Evolutionary conservation across 2,888 invertebrate genomes (phyloP).

Genomic region (Rhabditophanes sp.): DNA sequence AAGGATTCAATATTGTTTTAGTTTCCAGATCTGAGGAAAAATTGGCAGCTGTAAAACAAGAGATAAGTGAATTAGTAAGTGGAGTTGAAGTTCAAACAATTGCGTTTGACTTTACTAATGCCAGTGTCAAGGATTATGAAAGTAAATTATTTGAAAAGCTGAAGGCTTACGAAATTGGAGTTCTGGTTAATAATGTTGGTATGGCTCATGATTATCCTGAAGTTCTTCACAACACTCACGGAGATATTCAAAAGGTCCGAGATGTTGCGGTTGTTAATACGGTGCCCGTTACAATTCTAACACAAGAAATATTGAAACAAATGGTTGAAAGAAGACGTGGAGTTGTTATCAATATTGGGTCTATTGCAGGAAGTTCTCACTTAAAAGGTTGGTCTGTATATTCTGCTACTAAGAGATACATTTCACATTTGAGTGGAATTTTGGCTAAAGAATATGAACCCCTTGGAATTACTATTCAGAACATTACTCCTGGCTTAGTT

Average conservation of each 20-base stretch:
- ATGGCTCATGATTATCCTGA: slow-evolving; percentile 70
- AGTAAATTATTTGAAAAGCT: slow-evolving; percentile 22
- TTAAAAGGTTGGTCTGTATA: slow-evolving; percentile 5
- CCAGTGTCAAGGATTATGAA: slow-evolving; percentile 23
- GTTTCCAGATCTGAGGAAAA: slow-evolving; percentile 37
- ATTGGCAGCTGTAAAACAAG: slow-evolving; percentile 30
- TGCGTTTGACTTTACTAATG: slow-evolving; percentile 32
- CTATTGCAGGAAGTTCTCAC: slow-evolving; percentile 1
- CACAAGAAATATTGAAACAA: slow-evolving; percentile 63
- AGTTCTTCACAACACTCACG: slow-evolving; percentile 37
- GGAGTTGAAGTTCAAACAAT: slow-evolving; percentile 27
- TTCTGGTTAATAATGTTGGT: slow-evolving; percentile 69
- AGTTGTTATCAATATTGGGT: slow-evolving; percentile 45
- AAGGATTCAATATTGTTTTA: slow-evolving; percentile 35
- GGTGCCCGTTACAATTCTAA: slow-evolving; percentile 65
- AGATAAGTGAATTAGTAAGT: slow-evolving; percentile 22
- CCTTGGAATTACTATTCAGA: slow-evolving; percentile 31
- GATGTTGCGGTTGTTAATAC: slow-evolving; percentile 62
- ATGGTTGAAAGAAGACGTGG: slow-evolving; percentile 68
- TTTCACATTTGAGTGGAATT: slow-evolving; percentile 37
- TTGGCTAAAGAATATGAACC: slow-evolving; percentile 45
- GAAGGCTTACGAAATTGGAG: slow-evolving; percentile 28
- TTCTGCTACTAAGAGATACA: slow-evolving; percentile 17
- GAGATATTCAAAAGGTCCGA: slow-evolving; percentile 26
- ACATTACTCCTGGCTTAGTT: slow-evolving; percentile 1